Percentiles rank a stretch among this genome's conserved stretches.
These are phyloP conservation scores for Cataglyphis altisquamis DNA, from an alignment of 2,888 invertebrate genomes.

Conservation along the genomic window DNA sequence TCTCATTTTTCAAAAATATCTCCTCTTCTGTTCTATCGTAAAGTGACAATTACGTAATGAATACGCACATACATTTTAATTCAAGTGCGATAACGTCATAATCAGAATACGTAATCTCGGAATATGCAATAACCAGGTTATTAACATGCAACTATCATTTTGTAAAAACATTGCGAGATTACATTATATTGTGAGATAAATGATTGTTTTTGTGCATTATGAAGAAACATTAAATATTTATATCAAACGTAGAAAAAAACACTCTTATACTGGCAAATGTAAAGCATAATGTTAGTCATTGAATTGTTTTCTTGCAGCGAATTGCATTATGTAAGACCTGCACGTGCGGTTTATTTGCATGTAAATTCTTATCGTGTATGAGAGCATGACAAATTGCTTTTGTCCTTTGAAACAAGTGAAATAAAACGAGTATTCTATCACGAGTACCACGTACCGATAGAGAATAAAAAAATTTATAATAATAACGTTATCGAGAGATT, in stretches of 20 bases:
- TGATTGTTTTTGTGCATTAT: neutral
- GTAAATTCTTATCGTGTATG: conserved; percentile 40
- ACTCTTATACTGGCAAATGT: neutral
- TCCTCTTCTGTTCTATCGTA: neutral
- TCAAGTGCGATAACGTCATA: conserved; percentile 22
- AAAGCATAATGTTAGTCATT: conserved; percentile 30
- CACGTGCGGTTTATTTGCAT: conserved; percentile 42
- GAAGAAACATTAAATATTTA: conserved; percentile 26
- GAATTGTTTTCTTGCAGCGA: conserved; percentile 29
- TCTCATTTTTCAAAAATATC: conserved; percentile 32
- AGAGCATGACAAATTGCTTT: conserved; percentile 47
- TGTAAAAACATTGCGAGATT: conserved; percentile 1
- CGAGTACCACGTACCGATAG: neutral
- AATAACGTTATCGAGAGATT: neutral
- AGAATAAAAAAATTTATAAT: neutral
- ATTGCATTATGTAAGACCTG: conserved; percentile 44
- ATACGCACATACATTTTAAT: neutral
- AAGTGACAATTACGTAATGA: conserved; percentile 10
- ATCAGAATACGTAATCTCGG: conserved; percentile 4
- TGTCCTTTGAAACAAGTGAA: conserved; percentile 26
- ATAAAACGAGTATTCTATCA: neutral
- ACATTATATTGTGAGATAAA: neutral
- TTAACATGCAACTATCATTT: conserved; percentile 30
- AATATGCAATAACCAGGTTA: conserved; percentile 1
- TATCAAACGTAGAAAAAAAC: neutral